phyloP scores from a whole-genome alignment of 2,113 vertebrate species.

The Gorsachius goisagi region DNA sequence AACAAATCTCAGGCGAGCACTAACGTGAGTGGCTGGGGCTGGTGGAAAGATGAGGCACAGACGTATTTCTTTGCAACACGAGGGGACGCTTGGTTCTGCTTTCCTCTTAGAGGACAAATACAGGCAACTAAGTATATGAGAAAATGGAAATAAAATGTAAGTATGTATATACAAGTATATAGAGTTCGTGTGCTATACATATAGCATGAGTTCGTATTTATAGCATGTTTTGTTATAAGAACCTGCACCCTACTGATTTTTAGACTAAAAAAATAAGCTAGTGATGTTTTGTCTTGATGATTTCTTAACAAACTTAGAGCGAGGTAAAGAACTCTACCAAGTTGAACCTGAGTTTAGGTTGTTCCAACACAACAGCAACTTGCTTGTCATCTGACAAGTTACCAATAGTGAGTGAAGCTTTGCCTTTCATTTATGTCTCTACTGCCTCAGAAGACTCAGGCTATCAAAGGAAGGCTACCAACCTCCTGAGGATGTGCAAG shows the following conservation, averaged over 20 bases:
- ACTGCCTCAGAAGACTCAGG: background rate
- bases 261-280: background rate
- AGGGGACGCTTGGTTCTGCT: background rate
- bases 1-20: rapidly evolving
- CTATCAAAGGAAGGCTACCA: background rate
- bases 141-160: background rate
- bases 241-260: background rate
- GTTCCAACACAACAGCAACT: background rate
- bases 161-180: rapidly evolving
- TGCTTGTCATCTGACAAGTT: background rate
- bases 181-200: background rate
- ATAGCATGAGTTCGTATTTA: background rate
- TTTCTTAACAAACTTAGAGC: background rate
- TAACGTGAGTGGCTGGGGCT: rapidly evolving
- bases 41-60: background rate
- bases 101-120: background rate
- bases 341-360: background rate
- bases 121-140: background rate
- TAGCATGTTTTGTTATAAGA: rapidly evolving
- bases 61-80: rapidly evolving
- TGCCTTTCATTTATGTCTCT: background rate
- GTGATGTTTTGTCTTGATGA: background rate
- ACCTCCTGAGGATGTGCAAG: background rate
- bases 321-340: background rate
- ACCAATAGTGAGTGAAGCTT: background rate